A percentile compares a stretch with the other conserved stretches of the same genome.
Conservation (phyloP, 2,888 invertebrate genomes). For the Antheraea assamensis region DNA sequence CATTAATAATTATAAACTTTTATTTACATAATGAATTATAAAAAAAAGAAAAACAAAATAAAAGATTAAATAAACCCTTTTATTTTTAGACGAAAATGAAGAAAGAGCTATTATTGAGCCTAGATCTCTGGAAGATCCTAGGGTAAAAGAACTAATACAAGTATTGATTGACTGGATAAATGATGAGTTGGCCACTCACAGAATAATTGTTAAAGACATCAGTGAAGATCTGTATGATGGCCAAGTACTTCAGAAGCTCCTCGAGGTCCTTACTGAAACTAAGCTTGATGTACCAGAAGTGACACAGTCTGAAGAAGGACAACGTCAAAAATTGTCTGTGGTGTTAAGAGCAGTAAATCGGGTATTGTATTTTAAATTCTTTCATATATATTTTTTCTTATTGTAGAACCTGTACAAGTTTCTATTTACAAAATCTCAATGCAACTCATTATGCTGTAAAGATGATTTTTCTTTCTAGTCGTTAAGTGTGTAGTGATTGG, state of each 20-base stretch:
- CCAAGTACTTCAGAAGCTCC: slow-evolving; percentile 87
- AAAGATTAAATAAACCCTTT: too few species aligned
- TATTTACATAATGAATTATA: too few species aligned
- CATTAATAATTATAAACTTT: too few species aligned
- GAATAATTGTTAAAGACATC: slow-evolving; percentile 98
- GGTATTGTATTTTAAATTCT: slow-evolving; percentile 64
- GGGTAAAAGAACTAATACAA: slow-evolving; percentile 91
- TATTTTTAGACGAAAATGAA: slow-evolving; percentile 93
- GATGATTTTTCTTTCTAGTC: too few species aligned
- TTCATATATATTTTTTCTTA: neutral
- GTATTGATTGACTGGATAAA: slow-evolving; percentile 99
- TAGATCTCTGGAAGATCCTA: slow-evolving; percentile 92
- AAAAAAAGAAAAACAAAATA: too few species aligned
- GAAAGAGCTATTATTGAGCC: slow-evolving; percentile 98
- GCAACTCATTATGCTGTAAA: too few species aligned
- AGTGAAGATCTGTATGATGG: slow-evolving; percentile 99
- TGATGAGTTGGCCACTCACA: slow-evolving; percentile 96
- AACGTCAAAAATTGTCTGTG: slow-evolving; percentile 95
- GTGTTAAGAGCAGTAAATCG: slow-evolving; percentile 95
- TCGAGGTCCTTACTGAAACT: slow-evolving; percentile 92
- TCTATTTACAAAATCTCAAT: too few species aligned
- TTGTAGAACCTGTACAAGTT: neutral
- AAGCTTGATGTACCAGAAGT: slow-evolving; percentile 98
- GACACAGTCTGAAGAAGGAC: slow-evolving; percentile 98
- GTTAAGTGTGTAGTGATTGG: neutral